Evolutionary conservation across 2,113 vertebrate genomes (phyloP).

Genomic region (Channa argus): DNA sequence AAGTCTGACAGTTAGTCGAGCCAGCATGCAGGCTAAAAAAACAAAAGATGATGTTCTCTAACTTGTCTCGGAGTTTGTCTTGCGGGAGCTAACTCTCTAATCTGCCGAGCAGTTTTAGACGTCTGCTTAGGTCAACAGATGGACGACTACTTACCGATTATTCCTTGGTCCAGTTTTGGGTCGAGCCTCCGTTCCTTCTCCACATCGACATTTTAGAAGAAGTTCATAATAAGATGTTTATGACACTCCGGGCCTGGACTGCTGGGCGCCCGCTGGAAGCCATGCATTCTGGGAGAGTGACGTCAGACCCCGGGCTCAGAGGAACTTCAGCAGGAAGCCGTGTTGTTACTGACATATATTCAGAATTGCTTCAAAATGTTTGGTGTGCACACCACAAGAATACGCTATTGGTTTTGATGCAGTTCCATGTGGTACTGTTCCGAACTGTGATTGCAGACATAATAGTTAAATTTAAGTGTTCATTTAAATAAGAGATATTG

Average conservation of each 20-base stretch:
- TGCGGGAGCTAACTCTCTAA: conserved; percentile 56
- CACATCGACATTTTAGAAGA: conserved; percentile 52
- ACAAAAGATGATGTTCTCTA: conserved; percentile 63
- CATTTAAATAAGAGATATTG: too few relatives aligned
- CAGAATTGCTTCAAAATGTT: too few relatives aligned
- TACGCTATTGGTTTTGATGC: too few relatives aligned
- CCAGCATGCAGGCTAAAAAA: conserved; percentile 26
- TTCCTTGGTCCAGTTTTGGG: conserved; percentile 14
- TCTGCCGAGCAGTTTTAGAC: background rate
- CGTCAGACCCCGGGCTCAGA: conserved; percentile 73
- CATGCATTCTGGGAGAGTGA: conserved; percentile 87
- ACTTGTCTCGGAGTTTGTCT: conserved; percentile 71
- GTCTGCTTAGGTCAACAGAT: background rate
- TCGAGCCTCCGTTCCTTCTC: conserved; percentile 37
- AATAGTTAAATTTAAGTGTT: too few relatives aligned
- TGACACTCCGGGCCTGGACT: conserved; percentile 79
- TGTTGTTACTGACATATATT: too few relatives aligned
- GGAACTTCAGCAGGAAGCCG: conserved; percentile 9
- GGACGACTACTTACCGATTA: conserved; percentile 50
- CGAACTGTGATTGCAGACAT: too few relatives aligned
- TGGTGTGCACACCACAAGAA: too few relatives aligned
- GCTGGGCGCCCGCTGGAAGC: conserved; percentile 77
- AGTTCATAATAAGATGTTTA: conserved; percentile 66
- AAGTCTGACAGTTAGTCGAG: background rate
- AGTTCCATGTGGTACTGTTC: too few relatives aligned